phyloP scores from a whole-genome alignment of 2,113 vertebrate genomes.

The Daubentonia madagascariensis region DNA sequence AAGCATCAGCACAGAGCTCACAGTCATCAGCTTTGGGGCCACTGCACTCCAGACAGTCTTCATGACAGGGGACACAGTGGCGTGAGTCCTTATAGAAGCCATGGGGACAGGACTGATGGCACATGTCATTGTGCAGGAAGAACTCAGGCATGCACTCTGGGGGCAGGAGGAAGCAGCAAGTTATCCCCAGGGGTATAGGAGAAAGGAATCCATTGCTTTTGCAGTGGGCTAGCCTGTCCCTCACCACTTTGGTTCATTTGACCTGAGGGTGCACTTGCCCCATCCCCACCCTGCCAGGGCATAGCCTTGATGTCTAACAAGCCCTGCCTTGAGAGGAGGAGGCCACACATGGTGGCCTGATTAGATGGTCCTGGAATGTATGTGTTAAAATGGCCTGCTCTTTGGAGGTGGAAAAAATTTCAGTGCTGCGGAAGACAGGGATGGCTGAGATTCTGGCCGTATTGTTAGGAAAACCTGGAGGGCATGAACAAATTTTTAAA shows the following conservation, averaged over 20 bases:
- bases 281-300: too few species aligned
- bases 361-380: not conserved
- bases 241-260: not conserved
- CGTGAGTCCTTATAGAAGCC: conserved; percentile 82
- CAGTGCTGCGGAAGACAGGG: not conserved
- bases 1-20: conserved; percentile 73
- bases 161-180: not conserved
- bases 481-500: not conserved
- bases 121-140: conserved; percentile 85
- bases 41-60: conserved; percentile 85
- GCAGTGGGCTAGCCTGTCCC: not conserved
- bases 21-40: conserved; percentile 89
- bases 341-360: not conserved
- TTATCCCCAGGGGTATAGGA: not conserved
- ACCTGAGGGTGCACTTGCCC: not conserved
- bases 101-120: conserved; percentile 87
- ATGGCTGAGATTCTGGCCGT: not conserved
- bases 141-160: conserved; percentile 87
- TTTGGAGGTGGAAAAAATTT: not conserved
- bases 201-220: not conserved
- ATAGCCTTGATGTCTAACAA: not conserved
- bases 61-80: conserved; percentile 88
- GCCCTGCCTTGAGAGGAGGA: not conserved
- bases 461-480: not conserved
- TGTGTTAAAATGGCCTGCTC: not conserved